Evolutionary conservation across 2,888 invertebrate species (phyloP).

Genomic region (Plusia festucae): DNA sequence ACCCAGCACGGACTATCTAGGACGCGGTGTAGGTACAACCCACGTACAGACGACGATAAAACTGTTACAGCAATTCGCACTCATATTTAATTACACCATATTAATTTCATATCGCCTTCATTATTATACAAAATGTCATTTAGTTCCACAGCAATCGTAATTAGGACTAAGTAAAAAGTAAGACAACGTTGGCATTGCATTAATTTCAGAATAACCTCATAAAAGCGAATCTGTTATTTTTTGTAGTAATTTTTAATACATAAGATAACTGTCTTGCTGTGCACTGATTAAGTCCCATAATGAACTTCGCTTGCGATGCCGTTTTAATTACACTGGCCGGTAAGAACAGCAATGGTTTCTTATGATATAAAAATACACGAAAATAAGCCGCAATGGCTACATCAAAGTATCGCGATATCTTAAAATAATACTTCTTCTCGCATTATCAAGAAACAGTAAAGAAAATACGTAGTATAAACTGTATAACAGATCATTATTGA

Average conservation of each 20-base stretch:
- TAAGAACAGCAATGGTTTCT: conserved; percentile 60
- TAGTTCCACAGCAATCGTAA: conserved; percentile 15
- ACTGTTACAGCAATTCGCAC: conserved; percentile 29
- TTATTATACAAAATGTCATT: background rate
- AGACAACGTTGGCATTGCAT: conserved; percentile 32
- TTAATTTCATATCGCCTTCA: conserved; percentile 10
- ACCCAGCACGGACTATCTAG: conserved; percentile 66
- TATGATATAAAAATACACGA: conserved; percentile 56
- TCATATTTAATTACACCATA: conserved; percentile 38
- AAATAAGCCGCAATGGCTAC: conserved; percentile 56
- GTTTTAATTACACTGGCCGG: conserved; percentile 79
- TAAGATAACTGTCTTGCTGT: conserved; percentile 79
- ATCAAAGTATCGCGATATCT: conserved; percentile 60
- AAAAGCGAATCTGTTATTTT: conserved; percentile 73
- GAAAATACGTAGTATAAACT: conserved; percentile 78
- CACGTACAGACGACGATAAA: conserved; percentile 50
- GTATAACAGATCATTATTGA: conserved; percentile 87
- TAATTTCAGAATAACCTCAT: conserved; percentile 58
- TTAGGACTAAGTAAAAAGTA: conserved; percentile 37
- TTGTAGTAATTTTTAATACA: conserved; percentile 71
- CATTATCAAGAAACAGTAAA: conserved; percentile 73
- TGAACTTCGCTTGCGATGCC: conserved; percentile 79
- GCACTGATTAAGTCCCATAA: conserved; percentile 84
- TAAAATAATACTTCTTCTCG: conserved; percentile 60
- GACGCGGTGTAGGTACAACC: conserved; percentile 47